Evolutionary conservation across 2,797 vertebrate species (phyloP), one percentile per base, ranked within the genome.

Genomic region (Melanotaenia nigrans): DNA sequence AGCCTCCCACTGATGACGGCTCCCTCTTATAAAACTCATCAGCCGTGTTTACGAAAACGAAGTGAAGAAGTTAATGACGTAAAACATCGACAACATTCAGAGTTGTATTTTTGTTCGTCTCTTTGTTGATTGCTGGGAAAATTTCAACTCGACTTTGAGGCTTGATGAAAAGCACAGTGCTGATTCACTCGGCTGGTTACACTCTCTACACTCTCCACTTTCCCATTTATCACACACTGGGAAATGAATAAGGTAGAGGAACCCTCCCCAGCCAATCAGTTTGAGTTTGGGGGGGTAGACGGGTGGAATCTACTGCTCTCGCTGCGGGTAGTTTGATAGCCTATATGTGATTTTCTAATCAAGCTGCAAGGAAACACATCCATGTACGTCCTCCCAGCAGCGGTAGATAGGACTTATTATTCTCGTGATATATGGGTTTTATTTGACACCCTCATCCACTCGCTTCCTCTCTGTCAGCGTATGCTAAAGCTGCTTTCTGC

Each of bases 341-440:
- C 67, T 83, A 59, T 81, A 77, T 83, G 86, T 83, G 85, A 79
- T 81, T 89, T 90, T 88, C 81, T 83, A 88, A 86, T 90, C 82
- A 83, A 78, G 71, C 81, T 67, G 33, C 16, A 56, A 81, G 73
- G 63, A 78, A 78, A 82, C 68, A 64, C 62, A 79, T 65, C 55
- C 58, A 28, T 51, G 18, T 74, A 73, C 73, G 70, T 89, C 78
- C 72, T 62, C 78, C 71, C 75, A 63, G 71, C 73, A 68, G 83
- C 82, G 89, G 86, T 67, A 80, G 77, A 76, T 22, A 3, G 32
- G 1, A 13, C 76, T 91, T 78, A 75, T 89, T 89, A 87, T 89
- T 86, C 77, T 36, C 54, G 30, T 22, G 58, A 81, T 79, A 82
- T 77, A 77, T 49, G 76, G 79, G 47, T 64, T 90, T 87, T 72